Conservation (phyloP, 2,888 invertebrate species). For the Platypus cylindrus region DNA sequence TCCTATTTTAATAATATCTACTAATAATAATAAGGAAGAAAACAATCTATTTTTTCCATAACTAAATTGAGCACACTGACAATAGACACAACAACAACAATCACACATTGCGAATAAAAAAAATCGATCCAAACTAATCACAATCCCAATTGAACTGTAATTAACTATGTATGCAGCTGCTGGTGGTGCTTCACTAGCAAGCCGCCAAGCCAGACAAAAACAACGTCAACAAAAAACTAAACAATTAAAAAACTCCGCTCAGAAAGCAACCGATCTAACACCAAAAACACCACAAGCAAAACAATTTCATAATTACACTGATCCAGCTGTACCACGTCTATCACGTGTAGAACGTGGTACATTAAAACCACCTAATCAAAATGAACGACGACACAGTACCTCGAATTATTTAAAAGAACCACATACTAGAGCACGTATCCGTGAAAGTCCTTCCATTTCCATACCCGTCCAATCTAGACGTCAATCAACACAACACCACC, state of each 20-base stretch:
- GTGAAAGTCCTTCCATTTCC: conserved; percentile 37
- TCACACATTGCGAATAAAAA: too few relatives aligned
- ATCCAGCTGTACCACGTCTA: conserved; percentile 40
- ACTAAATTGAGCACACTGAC: too few relatives aligned
- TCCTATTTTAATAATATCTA: too few relatives aligned
- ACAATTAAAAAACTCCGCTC: conserved; percentile 36
- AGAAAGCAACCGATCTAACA: conserved; percentile 37
- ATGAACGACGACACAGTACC: conserved; percentile 32
- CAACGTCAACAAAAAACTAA: conserved; percentile 39
- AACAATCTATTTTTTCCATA: too few relatives aligned
- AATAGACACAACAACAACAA: too few relatives aligned
- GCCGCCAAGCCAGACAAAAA: conserved; percentile 58
- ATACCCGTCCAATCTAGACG: conserved; percentile 30
- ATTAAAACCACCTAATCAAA: conserved; percentile 28
- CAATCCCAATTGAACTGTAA: conserved; percentile 20
- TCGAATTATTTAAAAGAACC: conserved; percentile 29
- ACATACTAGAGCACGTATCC: conserved; percentile 27
- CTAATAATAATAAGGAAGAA: too few relatives aligned
- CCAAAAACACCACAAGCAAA: conserved; percentile 33
- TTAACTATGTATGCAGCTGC: conserved; percentile 73
- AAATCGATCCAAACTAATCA: too few relatives aligned
- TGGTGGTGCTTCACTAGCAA: conserved; percentile 77
- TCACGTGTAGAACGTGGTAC: conserved; percentile 37
- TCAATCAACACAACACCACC: conserved; percentile 6
- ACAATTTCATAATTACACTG: conserved; percentile 43